Evolutionary conservation across 1,140 invertebrate genomes (phyloP).

Genomic region (Helicoverpa zea): DNA sequence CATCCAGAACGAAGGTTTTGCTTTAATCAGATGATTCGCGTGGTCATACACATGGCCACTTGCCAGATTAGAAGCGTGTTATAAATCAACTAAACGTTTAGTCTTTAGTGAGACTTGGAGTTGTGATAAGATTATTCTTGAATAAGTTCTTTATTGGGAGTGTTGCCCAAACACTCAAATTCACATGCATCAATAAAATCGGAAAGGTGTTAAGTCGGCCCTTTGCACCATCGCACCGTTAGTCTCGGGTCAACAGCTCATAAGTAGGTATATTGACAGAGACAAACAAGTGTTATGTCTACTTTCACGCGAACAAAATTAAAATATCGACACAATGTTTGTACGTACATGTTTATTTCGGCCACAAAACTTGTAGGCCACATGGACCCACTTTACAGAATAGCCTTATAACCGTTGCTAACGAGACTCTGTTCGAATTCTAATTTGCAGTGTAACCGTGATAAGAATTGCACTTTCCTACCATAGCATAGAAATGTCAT

Average conservation of each 20-base stretch:
- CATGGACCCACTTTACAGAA: background rate
- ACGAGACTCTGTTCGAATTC: background rate
- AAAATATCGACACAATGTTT: slow-evolving; percentile 23
- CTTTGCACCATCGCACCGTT: slow-evolving; percentile 13
- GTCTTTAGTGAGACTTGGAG: background rate
- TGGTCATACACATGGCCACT: no score
- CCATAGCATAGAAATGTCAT: background rate
- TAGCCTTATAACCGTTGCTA: slow-evolving; percentile 3
- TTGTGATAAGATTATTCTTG: background rate
- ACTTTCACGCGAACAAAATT: slow-evolving; percentile 14
- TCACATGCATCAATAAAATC: background rate
- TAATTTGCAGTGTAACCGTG: slow-evolving; percentile 10
- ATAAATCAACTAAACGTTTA: no score
- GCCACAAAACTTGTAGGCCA: slow-evolving; percentile 13
- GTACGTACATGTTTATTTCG: background rate
- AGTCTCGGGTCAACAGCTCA: slow-evolving; percentile 27
- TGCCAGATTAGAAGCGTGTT: no score
- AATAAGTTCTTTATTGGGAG: no score
- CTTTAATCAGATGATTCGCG: background rate
- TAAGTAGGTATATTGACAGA: slow-evolving; percentile 14
- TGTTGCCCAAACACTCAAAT: background rate
- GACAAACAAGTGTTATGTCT: slow-evolving; percentile 4
- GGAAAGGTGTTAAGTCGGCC: background rate
- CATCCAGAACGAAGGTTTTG: background rate
- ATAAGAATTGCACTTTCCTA: background rate